Evolutionary conservation across 1,140 invertebrate genomes (phyloP).

Genomic region (Meloidogyne hapla): DNA sequence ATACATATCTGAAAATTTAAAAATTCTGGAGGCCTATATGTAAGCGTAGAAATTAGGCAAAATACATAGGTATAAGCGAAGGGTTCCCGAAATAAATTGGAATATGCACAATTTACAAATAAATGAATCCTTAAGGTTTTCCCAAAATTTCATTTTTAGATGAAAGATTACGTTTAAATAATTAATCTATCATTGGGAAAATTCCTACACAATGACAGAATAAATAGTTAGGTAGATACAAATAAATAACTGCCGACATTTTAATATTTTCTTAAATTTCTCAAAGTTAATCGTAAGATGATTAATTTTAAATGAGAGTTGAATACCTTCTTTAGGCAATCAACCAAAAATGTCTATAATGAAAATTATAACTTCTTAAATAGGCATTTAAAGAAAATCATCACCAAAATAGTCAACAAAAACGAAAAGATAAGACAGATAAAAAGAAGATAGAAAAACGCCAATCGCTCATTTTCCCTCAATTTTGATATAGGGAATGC

Average conservation of each 20-base stretch:
- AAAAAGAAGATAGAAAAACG: neutral
- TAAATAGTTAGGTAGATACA: neutral
- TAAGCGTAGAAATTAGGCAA: neutral
- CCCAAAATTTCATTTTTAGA: neutral
- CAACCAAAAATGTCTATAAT: too few species aligned
- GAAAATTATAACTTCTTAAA: too few species aligned
- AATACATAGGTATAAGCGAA: neutral
- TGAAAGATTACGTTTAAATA: neutral
- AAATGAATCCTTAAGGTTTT: neutral
- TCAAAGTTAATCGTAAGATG: too few species aligned
- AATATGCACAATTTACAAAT: neutral
- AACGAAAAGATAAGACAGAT: neutral
- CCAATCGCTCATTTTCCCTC: too few species aligned
- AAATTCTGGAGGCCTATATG: neutral
- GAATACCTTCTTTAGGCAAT: neutral
- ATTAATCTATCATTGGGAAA: neutral
- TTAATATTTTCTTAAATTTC: too few species aligned
- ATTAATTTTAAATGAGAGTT: too few species aligned
- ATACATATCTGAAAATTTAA: neutral
- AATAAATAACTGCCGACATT: neutral
- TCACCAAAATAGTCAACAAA: neutral
- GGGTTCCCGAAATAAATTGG: neutral
- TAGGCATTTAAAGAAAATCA: neutral
- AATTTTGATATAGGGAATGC: too few species aligned
- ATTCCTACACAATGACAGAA: neutral